phyloP scores from a whole-genome alignment of 2,113 vertebrate species.

The Narcine bancroftii region DNA sequence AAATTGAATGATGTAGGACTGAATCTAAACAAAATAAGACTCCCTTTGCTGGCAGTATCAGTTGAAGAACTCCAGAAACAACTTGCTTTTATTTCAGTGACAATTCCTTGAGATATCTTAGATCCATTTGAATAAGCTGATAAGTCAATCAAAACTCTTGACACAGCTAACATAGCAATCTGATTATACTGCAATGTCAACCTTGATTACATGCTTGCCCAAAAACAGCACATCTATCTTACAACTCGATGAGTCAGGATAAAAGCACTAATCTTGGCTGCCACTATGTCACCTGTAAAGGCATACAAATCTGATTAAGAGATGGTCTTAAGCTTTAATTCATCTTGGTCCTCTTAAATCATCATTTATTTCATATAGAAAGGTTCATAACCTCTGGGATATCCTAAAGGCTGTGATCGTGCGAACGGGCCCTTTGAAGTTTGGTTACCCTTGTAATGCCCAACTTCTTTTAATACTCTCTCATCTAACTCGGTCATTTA shows the following conservation, averaged over 20 bases:
- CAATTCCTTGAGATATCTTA: background rate
- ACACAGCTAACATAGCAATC: background rate
- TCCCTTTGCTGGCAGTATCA: background rate
- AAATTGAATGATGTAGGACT: background rate
- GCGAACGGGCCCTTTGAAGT: too few relatives aligned
- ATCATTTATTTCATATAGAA: too few relatives aligned
- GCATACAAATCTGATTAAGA: too few relatives aligned
- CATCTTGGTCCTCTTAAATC: too few relatives aligned
- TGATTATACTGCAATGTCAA: background rate
- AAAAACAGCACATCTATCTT: too few relatives aligned
- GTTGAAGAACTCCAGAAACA: background rate
- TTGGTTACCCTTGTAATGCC: too few relatives aligned
- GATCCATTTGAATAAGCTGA: background rate
- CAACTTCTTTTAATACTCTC: too few relatives aligned
- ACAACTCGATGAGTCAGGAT: too few relatives aligned
- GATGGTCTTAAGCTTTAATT: too few relatives aligned
- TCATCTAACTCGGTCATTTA: too few relatives aligned
- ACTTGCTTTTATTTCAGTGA: background rate
- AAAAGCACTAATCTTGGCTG: background rate
- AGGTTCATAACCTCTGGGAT: too few relatives aligned
- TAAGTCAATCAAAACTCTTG: background rate
- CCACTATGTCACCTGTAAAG: background rate
- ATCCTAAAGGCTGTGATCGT: too few relatives aligned
- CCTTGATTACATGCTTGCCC: background rate
- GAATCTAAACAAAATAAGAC: background rate